Percentiles rank a stretch among this genome's conserved stretches.
phyloP scores from a whole-genome alignment of 2,113 vertebrate genomes.

The Eleginops maclovinus region DNA sequence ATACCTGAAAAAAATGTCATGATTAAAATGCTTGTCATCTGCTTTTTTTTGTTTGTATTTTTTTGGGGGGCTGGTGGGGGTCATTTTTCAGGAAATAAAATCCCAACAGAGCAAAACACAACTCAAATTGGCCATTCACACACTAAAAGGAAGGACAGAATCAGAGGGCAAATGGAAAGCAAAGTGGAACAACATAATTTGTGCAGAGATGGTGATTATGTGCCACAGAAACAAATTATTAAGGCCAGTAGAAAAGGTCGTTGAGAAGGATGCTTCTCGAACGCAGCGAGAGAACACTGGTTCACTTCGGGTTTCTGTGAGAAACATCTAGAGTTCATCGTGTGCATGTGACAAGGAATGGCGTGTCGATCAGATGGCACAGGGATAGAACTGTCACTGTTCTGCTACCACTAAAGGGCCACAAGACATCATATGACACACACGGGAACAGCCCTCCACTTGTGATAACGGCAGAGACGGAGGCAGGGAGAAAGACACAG shows the following conservation, averaged over 20 bases:
- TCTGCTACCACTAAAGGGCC: slow-evolving; percentile 89
- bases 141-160: slow-evolving; percentile 46
- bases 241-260: slow-evolving; percentile 30
- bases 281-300: slow-evolving; percentile 10
- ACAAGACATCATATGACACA: slow-evolving; percentile 92
- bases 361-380: slow-evolving; percentile 91
- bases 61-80: background rate
- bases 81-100: slow-evolving; percentile 46
- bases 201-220: slow-evolving; percentile 56
- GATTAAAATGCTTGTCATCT: slow-evolving; percentile 51
- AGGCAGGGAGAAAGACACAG: slow-evolving; percentile 45
- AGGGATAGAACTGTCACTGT: slow-evolving; percentile 97
- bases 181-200: slow-evolving; percentile 62
- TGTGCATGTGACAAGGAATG: slow-evolving; percentile 91
- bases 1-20: slow-evolving; percentile 42
- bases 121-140: slow-evolving; percentile 63
- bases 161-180: slow-evolving; percentile 32
- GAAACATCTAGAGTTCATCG: slow-evolving; percentile 58
- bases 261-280: slow-evolving; percentile 22
- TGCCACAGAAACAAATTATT: slow-evolving; percentile 58
- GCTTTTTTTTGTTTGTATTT: slow-evolving; percentile 30
- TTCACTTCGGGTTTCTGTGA: slow-evolving; percentile 34
- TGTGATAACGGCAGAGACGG: slow-evolving; percentile 66
- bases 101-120: slow-evolving; percentile 46
- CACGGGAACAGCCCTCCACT: slow-evolving; percentile 85